A percentile compares a stretch with the other conserved stretches of the same genome.
Conservation (phyloP, 2,888 invertebrate genomes). For the Euplagia quadripunctaria region DNA sequence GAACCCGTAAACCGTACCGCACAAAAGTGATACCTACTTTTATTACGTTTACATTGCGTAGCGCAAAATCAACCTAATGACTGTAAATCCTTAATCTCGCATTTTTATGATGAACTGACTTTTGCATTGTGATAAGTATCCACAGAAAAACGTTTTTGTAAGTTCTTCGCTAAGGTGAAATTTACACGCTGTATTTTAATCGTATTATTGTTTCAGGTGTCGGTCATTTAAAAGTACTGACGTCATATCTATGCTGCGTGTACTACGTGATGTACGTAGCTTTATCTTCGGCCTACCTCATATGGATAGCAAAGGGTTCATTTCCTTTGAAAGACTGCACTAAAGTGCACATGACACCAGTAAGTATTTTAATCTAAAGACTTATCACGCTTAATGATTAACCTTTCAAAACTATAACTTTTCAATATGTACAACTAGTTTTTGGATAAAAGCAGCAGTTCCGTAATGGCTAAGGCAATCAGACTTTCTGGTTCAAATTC, state of each 20-base stretch:
- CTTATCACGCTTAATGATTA: background rate
- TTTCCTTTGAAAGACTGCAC: constrained; percentile 89
- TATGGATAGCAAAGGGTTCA: constrained; percentile 89
- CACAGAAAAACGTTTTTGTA: no score
- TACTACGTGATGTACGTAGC: constrained; percentile 89
- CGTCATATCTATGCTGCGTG: constrained; percentile 87
- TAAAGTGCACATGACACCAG: constrained; percentile 85
- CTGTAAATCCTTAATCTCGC: no score
- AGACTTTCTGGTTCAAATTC: background rate
- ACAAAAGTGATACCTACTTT: no score
- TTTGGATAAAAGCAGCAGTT: background rate
- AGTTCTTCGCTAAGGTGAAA: no score
- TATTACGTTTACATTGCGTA: no score
- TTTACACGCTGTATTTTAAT: no score
- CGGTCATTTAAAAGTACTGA: constrained; percentile 88
- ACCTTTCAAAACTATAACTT: no score
- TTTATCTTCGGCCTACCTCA: constrained; percentile 87
- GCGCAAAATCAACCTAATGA: no score
- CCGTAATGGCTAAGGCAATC: background rate
- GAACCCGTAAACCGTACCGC: no score
- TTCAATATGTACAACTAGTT: background rate
- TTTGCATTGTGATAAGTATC: no score
- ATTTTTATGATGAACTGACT: no score
- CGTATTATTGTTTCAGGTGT: constrained; percentile 84
- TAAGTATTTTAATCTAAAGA: constrained; percentile 56